Evolutionary conservation across 2,888 invertebrate genomes (phyloP).

Genomic region (Yponomeuta plumbellus): DNA sequence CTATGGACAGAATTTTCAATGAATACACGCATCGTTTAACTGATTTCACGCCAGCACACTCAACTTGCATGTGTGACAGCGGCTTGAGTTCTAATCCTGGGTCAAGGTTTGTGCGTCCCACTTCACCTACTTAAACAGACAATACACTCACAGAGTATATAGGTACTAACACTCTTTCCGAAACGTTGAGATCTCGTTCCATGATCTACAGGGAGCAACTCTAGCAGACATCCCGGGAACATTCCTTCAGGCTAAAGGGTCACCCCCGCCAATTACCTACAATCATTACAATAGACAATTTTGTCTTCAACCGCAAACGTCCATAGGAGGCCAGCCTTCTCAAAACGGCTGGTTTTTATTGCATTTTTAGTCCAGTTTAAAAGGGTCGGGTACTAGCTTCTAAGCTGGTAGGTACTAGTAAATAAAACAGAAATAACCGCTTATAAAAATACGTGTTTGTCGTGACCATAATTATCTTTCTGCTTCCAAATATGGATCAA

Average conservation of each 20-base stretch:
- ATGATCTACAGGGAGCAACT: neutral
- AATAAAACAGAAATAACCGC: neutral
- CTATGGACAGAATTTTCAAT: too few species aligned
- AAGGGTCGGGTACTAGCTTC: slow-evolving; percentile 7
- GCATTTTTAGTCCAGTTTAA: slow-evolving; percentile 60
- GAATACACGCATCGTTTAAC: too few species aligned
- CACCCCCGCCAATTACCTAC: slow-evolving; percentile 68
- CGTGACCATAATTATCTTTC: too few species aligned
- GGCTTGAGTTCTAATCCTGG: too few species aligned
- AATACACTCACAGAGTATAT: too few species aligned
- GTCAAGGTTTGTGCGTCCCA: too few species aligned
- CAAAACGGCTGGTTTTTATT: slow-evolving; percentile 62
- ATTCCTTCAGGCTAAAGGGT: slow-evolving; percentile 32
- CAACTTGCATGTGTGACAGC: too few species aligned
- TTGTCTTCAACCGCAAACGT: slow-evolving; percentile 53
- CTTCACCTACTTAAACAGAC: too few species aligned
- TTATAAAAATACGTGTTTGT: neutral
- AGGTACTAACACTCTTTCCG: too few species aligned
- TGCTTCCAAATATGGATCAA: too few species aligned
- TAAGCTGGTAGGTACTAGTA: neutral
- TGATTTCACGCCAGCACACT: too few species aligned
- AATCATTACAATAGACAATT: slow-evolving; percentile 72
- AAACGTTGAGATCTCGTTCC: neutral
- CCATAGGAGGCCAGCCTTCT: slow-evolving; percentile 33
- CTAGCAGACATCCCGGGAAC: neutral